Conservation (phyloP, 1,140 invertebrate species). For the Charaxes varanes region DNA sequence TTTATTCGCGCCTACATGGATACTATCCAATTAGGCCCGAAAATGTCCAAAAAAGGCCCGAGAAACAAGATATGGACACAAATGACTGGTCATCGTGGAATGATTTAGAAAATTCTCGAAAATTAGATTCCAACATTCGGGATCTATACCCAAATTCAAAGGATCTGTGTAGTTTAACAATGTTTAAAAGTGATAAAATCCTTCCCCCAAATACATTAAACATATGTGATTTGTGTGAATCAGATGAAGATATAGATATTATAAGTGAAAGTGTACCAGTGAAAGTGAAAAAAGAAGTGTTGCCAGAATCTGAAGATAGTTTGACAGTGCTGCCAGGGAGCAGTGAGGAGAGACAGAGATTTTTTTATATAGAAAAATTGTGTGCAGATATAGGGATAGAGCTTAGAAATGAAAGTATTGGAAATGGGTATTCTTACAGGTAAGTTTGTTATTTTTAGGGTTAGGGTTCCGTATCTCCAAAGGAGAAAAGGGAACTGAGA, state of each 20-base stretch:
- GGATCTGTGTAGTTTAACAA: constrained; percentile 25
- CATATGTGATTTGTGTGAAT: constrained; percentile 15
- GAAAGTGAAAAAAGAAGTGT: constrained; percentile 24
- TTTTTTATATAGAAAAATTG: constrained; percentile 50
- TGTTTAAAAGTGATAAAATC: constrained; percentile 30
- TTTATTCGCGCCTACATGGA: constrained; percentile 56
- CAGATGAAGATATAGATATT: constrained; percentile 61
- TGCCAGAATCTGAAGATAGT: constrained; percentile 6
- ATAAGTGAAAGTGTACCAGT: constrained; percentile 16
- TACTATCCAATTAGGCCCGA: constrained; percentile 45
- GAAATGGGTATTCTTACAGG: constrained; percentile 58
- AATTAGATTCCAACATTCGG: constrained; percentile 32
- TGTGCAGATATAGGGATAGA: constrained; percentile 61
- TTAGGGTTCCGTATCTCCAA: no score
- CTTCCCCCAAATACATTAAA: constrained; percentile 3
- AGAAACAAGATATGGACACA: constrained; percentile 8
- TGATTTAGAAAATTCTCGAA: constrained; percentile 29
- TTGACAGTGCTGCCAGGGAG: constrained; percentile 48
- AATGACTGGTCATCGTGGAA: constrained; percentile 46
- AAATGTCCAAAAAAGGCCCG: constrained; percentile 3
- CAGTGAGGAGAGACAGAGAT: constrained; percentile 41
- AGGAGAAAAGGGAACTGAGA: no score
- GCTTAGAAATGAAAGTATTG: constrained; percentile 61
- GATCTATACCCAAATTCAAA: constrained; percentile 32
- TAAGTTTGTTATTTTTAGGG: constrained; percentile 22